Base-by-base conservation (phyloP, 2,113 vertebrate genomes). In the Atlantisia rogersi region DNA sequence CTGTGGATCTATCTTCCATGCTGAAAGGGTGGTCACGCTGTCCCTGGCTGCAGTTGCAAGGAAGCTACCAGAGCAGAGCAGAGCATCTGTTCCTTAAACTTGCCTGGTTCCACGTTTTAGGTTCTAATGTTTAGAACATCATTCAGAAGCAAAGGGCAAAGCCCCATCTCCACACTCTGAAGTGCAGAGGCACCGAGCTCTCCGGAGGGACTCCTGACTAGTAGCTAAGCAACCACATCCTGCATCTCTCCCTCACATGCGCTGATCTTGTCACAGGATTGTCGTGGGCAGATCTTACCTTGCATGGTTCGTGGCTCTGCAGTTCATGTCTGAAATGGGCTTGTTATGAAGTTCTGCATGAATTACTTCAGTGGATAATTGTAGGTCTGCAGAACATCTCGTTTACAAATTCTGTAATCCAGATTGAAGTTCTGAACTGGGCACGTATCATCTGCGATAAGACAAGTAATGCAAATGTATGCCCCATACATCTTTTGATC, bases 211-310 rank as follows among this genome's bases (percentile, higher is more conserved):
- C 32, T 86, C 25, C 67, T 70, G 60, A 52, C 86, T 63, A 70
- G 92, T 95, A 93, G 70, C 92, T 55, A 94, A 70, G 92, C 94
- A 95, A 95, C 93, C 79, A 28, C 44, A 65, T 86, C 71, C 85
- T 55, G 22, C 59, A 67, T 65, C 22, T 79, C 59, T 65, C 80
- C 59, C 25, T 93, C 79, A 50, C 22, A 13, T 2, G 22, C 1
- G 1, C 75, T 63, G 42, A 52, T 63, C 40, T 83, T 90, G 46
- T 28, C 42, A n/a, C 67, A 67, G 56, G 59, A 53, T 80, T 91
- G 86, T 76, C 55, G 77, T 46, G 18, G 59, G 76, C 40, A 74
- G 37, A 67, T 89, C 82, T 96, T 82, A 29, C 67, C 40, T 55
- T 32, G 50, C 73, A 79, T 82, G 50, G 20, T 59, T 26, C 39